Percentiles rank a stretch among this genome's conserved stretches.
phyloP scores from a whole-genome alignment of 2,797 vertebrate genomes.

The Centroberyx gerrardi region DNA sequence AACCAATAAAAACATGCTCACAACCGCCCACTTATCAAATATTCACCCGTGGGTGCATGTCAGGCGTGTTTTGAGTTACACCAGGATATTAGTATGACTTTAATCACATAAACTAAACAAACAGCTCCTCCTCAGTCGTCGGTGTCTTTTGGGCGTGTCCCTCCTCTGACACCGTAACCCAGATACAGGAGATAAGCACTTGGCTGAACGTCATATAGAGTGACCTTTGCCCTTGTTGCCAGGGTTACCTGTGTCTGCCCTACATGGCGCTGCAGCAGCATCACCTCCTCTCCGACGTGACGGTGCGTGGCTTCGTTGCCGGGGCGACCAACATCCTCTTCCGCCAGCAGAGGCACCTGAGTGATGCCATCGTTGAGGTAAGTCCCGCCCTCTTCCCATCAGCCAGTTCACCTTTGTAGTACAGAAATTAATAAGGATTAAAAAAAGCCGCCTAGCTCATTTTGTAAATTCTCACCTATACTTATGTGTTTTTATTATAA shows the following conservation, averaged over 20 bases:
- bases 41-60: background rate
- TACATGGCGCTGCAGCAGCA: conserved; percentile 99
- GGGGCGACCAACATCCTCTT: conserved; percentile 98
- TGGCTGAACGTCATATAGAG: background rate
- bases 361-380: conserved; percentile 94
- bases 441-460: too few species aligned
- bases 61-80: background rate
- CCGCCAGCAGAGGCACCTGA: conserved; percentile 96
- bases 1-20: background rate
- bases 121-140: background rate
- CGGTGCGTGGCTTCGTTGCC: conserved; percentile 94
- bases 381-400: conserved; percentile 11
- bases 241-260: conserved; percentile 98
- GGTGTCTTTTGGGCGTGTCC: background rate
- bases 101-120: background rate
- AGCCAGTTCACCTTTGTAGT: too few species aligned
- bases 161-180: background rate
- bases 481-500: too few species aligned
- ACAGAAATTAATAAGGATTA: too few species aligned
- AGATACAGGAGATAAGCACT: background rate
- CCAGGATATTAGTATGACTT: conserved; percentile 3
- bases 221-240: conserved; percentile 55
- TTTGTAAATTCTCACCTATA: too few species aligned
- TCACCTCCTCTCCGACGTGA: conserved; percentile 95
- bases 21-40: background rate